Conservation (phyloP, 1,140 invertebrate genomes). For the Matsumurasca onukii region DNA sequence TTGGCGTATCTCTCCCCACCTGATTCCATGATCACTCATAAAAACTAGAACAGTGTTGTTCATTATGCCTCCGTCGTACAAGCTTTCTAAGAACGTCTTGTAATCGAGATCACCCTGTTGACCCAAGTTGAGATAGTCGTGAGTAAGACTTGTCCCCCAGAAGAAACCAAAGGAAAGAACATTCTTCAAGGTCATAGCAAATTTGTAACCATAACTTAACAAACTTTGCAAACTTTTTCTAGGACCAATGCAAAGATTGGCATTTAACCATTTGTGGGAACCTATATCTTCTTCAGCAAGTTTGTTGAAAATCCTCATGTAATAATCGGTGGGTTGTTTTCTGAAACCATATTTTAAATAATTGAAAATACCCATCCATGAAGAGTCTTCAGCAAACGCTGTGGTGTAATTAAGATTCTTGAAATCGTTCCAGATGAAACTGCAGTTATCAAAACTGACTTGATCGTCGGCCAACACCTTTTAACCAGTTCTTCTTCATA, state of each 20-base stretch:
- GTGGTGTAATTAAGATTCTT: conserved; percentile 55
- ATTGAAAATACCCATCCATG: conserved; percentile 57
- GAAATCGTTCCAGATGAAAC: conserved; percentile 59
- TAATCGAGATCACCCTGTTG: conserved; percentile 50
- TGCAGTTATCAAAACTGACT: conserved; percentile 58
- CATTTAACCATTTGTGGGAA: conserved; percentile 51
- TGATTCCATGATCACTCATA: conserved; percentile 71
- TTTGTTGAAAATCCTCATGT: conserved; percentile 54
- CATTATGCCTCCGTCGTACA: conserved; percentile 44
- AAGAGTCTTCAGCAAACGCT: conserved; percentile 57
- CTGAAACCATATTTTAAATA: conserved; percentile 57
- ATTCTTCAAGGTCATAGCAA: conserved; percentile 33
- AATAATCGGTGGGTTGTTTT: conserved; percentile 58
- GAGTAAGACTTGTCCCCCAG: conserved; percentile 54
- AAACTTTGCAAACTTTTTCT: conserved; percentile 44
- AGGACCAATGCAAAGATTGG: conserved; percentile 55
- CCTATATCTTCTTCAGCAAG: conserved; percentile 52
- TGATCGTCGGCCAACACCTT: conserved; percentile 39
- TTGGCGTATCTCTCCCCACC: conserved; percentile 63
- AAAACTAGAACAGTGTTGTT: conserved; percentile 59
- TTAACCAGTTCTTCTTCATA: conserved; percentile 42
- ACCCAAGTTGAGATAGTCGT: conserved; percentile 53
- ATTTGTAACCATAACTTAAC: conserved; percentile 41
- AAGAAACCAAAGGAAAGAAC: conserved; percentile 51
- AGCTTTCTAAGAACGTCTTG: conserved; percentile 43